Evolutionary conservation across 1,140 invertebrate species (phyloP).

Genomic region (Lasioglossum albipes): DNA sequence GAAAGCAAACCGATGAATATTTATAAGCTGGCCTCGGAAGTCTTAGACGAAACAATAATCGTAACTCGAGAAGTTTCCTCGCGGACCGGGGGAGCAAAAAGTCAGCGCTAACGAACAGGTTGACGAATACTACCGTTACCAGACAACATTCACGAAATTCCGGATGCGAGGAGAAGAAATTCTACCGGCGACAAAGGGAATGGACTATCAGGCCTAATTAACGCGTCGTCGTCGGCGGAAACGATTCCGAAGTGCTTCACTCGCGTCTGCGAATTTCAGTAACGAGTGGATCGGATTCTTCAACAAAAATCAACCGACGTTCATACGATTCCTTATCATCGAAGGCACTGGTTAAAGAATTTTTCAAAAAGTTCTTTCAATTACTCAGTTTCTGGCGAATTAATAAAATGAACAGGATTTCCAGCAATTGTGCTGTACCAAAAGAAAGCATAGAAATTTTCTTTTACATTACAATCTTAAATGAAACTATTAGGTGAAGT

Average conservation of each 20-base stretch:
- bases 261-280: not conserved
- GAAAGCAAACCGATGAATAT: constrained; percentile 40
- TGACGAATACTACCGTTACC: not conserved
- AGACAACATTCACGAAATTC: not conserved
- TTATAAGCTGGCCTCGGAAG: constrained; percentile 25
- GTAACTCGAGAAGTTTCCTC: constrained; percentile 27
- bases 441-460: no score
- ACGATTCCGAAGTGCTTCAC: not conserved
- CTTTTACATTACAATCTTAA: no score
- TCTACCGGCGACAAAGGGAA: not conserved
- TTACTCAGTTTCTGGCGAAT: no score
- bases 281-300: no score
- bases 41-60: constrained; percentile 42
- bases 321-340: no score
- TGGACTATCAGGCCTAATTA: constrained; percentile 10
- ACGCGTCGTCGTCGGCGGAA: not conserved
- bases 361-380: no score
- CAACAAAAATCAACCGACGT: not conserved
- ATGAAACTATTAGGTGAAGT: no score
- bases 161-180: not conserved
- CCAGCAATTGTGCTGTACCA: no score
- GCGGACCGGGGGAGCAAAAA: constrained; percentile 8
- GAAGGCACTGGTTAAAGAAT: no score
- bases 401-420: no score
- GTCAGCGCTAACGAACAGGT: constrained; percentile 5